These are phyloP conservation scores for Paguma larvata DNA, from an alignment of 2,797 vertebrate species.

Conservation along the genomic window DNA sequence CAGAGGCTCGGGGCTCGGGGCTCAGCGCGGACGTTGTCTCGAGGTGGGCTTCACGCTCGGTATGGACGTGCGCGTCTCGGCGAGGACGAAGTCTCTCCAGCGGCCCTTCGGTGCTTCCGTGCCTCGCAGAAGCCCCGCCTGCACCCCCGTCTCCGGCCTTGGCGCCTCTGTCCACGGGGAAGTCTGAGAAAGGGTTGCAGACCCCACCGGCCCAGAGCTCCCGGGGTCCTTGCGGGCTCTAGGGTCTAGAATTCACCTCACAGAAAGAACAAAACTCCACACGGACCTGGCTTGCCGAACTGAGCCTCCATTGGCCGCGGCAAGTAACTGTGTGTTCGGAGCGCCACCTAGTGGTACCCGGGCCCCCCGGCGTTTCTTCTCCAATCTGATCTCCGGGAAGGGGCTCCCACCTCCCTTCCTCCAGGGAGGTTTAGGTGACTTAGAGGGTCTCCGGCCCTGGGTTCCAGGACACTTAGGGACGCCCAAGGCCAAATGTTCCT, in stretches of 20 bases:
- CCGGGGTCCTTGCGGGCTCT: background rate
- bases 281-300: background rate
- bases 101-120: background rate
- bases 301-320: background rate
- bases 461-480: background rate
- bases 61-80: background rate
- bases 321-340: slow-evolving; percentile 31
- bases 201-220: background rate
- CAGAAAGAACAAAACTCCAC: background rate
- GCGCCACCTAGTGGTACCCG: slow-evolving; percentile 76
- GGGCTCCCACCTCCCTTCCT: background rate
- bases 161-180: background rate
- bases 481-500: background rate
- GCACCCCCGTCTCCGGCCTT: background rate
- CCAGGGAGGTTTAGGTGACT: background rate
- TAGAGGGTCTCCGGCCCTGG: background rate
- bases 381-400: background rate
- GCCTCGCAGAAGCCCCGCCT: background rate
- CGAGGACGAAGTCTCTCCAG: background rate
- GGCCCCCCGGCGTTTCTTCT: background rate
- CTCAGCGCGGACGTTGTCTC: background rate
- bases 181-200: background rate
- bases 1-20: background rate
- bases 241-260: background rate
- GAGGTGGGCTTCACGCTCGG: background rate